Evolutionary conservation across 2,797 vertebrate genomes (phyloP).

Genomic region (Melanotaenia nigrans): DNA sequence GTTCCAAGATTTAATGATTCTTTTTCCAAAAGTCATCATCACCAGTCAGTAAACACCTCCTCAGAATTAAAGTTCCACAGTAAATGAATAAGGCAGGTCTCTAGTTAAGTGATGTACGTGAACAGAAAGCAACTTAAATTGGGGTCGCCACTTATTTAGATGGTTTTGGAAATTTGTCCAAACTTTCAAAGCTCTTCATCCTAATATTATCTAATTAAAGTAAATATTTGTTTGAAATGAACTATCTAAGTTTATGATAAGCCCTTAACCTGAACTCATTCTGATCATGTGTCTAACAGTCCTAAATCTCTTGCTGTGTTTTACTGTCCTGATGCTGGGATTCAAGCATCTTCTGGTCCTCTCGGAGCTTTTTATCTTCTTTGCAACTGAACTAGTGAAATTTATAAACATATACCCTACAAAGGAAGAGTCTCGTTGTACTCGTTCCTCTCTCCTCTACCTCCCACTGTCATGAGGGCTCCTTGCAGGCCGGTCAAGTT

Average conservation of each 20-base stretch:
- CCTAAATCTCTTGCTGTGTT: neutral
- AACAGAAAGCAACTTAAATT: neutral
- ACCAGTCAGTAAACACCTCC: slow-evolving; percentile 12
- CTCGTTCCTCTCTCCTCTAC: slow-evolving; percentile 58
- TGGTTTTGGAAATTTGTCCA: slow-evolving; percentile 4
- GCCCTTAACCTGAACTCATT: slow-evolving; percentile 60
- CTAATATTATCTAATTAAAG: neutral
- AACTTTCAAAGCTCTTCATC: too few relatives aligned
- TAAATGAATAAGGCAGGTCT: slow-evolving; percentile 36
- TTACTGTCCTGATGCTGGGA: neutral
- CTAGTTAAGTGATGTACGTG: neutral
- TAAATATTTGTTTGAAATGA: slow-evolving; percentile 8
- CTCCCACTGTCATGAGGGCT: slow-evolving; percentile 37
- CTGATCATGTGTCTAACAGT: slow-evolving; percentile 25
- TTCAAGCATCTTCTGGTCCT: slow-evolving; percentile 1
- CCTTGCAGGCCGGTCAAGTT: slow-evolving; percentile 50
- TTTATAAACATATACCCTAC: slow-evolving; percentile 39
- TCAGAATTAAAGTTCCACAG: neutral
- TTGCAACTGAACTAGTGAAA: neutral
- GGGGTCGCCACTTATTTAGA: slow-evolving; percentile 15
- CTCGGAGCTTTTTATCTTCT: slow-evolving; percentile 1
- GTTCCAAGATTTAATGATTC: slow-evolving; percentile 1
- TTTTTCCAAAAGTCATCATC: slow-evolving; percentile 4
- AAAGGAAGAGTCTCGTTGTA: slow-evolving; percentile 68
- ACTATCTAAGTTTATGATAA: slow-evolving; percentile 26